phyloP scores from a whole-genome alignment of 2,797 vertebrate species.

The Liasis olivaceus region DNA sequence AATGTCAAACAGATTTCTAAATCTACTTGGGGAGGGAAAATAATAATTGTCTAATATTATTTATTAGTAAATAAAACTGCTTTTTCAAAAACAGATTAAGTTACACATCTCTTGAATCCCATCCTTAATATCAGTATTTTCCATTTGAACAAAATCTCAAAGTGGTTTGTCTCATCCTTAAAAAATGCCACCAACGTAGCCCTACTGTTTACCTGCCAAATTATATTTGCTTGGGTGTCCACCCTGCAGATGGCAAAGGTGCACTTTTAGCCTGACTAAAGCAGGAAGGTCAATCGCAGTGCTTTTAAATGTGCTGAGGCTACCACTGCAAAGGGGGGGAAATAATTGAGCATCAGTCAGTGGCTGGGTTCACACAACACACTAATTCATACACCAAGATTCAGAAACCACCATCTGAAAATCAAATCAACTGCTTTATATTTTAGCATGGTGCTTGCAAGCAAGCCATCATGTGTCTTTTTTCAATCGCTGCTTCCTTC shows the following conservation, averaged over 20 bases:
- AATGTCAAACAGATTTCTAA: no score
- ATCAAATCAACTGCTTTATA: neutral
- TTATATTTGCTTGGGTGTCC: neutral
- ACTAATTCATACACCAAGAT: neutral
- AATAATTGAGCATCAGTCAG: neutral
- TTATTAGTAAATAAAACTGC: no score
- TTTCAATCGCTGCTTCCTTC: neutral
- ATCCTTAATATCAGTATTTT: no score
- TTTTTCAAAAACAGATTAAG: no score
- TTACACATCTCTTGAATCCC: no score
- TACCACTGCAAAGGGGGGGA: neutral
- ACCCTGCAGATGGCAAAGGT: no score
- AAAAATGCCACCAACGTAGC: no score
- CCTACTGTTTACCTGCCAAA: no score
- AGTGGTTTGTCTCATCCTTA: no score
- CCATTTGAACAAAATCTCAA: no score
- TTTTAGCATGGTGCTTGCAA: neutral
- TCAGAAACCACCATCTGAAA: neutral
- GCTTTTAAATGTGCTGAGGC: neutral
- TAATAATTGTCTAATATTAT: no score
- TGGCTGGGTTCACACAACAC: neutral
- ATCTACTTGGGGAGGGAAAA: no score
- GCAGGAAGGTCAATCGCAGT: neutral
- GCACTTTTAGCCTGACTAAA: neutral
- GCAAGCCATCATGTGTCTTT: neutral